phyloP scores from a whole-genome alignment of 1,140 invertebrate genomes.

The Macrosteles quadrilineatus region DNA sequence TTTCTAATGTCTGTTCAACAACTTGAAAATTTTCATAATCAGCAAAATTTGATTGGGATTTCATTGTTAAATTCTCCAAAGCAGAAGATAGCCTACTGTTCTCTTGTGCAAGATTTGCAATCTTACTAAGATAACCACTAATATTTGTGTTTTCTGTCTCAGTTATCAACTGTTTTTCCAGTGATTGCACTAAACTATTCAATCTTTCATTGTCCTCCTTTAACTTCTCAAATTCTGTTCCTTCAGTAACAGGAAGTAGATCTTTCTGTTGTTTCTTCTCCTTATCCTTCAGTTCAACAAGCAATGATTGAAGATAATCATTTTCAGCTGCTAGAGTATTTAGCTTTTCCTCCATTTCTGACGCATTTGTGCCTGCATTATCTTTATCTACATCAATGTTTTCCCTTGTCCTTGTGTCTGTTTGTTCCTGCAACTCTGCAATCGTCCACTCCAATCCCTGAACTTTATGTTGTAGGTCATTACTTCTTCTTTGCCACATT shows the following conservation, averaged over 20 bases:
- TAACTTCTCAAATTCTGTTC: constrained; percentile 46
- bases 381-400: neutral
- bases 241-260: neutral
- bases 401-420: constrained; percentile 13
- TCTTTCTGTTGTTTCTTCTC: constrained; percentile 1
- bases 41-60: too few species aligned
- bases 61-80: too few species aligned
- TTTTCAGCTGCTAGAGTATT: constrained; percentile 34
- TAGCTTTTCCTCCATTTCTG: constrained; percentile 36
- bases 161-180: constrained; percentile 42
- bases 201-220: constrained; percentile 53
- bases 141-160: constrained; percentile 34
- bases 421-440: constrained; percentile 55
- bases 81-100: neutral
- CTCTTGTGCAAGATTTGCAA: neutral
- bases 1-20: neutral
- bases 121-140: neutral
- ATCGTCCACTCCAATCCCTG: constrained; percentile 48
- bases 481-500: constrained; percentile 65
- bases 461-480: constrained; percentile 56
- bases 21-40: too few species aligned
- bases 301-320: constrained; percentile 39
- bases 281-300: constrained; percentile 29
- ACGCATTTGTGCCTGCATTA: constrained; percentile 2
- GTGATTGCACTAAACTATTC: constrained; percentile 39